Evolutionary conservation across 2,888 invertebrate species (phyloP), one percentile per base, ranked within the genome.

Genomic region (Apotomis capreana): DNA sequence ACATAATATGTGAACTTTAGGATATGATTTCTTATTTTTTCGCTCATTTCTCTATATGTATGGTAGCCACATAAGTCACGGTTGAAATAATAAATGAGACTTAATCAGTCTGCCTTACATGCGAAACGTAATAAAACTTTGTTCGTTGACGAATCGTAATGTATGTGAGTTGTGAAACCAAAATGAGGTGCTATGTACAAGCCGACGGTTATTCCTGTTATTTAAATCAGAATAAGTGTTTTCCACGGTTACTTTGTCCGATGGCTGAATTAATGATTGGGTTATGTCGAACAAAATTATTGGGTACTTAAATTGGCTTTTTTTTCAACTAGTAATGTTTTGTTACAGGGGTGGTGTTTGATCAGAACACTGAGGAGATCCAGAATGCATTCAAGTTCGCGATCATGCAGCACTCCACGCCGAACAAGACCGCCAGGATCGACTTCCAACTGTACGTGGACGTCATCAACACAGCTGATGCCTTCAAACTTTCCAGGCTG

Each of bases 391-490:
- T 98, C 90, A 97, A 96, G 85, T 96, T 96, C 82, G 97, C 97
- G 8, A 95, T 97, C 95, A 90, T 95, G 61, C 96, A 96, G 85
- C 96, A 97, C 84, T 95, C 96, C 78, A 95, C 95, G 79, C 95
- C 96, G 79, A 95, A 96, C 76, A 95, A 95, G 51, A 95, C 94
- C n/a, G 54, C 36, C 51, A 94, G 96, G 61, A 95, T 97, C 81
- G 97, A 98, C 84, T 95, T 98, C 68, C 96, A 97, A 84, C 95
- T 97, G 12, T 97, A 95, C 84, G 97, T 97, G 67, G 97, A 98
- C 85, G 95, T 98, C 81, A 97, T 98, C 87, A 97, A 97, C 87
- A 98, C 98, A 10, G 97, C 97, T 26, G 98, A 98, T 88, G 97
- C 97, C 76, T 98, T 97, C 93, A 98, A 98, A 88, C 94, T 98